Conservation (phyloP, 2,113 vertebrate species). For the Butastur rufipennis region DNA sequence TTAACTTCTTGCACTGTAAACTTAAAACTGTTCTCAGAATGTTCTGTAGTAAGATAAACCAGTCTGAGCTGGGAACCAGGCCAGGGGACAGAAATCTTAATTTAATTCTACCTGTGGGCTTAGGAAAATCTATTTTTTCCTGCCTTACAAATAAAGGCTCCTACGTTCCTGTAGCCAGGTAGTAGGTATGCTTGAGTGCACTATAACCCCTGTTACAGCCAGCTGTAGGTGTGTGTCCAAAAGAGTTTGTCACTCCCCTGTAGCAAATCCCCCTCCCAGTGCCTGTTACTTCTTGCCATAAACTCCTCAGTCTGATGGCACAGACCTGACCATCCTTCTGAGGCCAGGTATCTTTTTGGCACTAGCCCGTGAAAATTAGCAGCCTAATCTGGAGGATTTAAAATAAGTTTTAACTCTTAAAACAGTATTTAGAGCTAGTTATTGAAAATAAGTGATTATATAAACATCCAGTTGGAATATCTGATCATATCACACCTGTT, state of each 20-base stretch:
- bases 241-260: neutral
- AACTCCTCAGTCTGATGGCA: neutral
- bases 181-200: too few relatives aligned
- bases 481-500: fast-evolving
- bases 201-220: fast-evolving
- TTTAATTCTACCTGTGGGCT: neutral
- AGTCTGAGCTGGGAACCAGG: neutral
- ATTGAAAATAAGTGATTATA: neutral
- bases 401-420: neutral
- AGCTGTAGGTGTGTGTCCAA: neutral
- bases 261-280: neutral
- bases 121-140: neutral
- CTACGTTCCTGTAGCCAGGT: neutral
- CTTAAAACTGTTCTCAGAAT: neutral
- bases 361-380: neutral
- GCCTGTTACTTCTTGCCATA: neutral
- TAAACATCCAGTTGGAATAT: neutral
- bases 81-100: neutral
- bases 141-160: neutral
- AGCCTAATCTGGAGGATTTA: neutral
- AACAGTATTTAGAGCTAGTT: neutral
- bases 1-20: neutral
- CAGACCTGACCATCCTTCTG: neutral
- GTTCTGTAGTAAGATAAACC: neutral
- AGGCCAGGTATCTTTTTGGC: neutral